Evolutionary conservation across 2,888 invertebrate species (phyloP), one percentile per base, ranked within the genome.

Genomic region (Amorpha juglandis): DNA sequence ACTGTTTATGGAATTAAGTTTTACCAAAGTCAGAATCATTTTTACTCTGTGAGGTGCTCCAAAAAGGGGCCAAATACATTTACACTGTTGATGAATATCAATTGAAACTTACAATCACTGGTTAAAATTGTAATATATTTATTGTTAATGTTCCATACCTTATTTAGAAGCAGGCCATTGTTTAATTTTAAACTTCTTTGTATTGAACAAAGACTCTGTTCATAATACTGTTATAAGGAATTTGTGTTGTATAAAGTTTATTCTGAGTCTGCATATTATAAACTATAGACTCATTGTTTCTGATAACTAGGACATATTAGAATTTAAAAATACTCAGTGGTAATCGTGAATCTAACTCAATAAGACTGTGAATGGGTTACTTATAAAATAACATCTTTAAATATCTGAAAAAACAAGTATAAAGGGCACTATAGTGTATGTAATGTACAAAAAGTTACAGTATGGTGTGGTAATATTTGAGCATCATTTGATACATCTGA

Each of bases 171-270:
- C 33, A 53, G 33, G 14, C 53, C 27, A 8, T 14, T 53, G 8
- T 53, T 33, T 35, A 27, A 27, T 14, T 52, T 21, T 14, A 21
- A 14, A 21, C 1, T 14, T 6, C n/a, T 35, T 1, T 14, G 11
- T 27, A 14, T 52, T 52, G 27, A 52, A 52, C 52, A 52, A 52
- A 9, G 21, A 1, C 14, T 35, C 14, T 8, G 14, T 53, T 35
- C n/a, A n/a, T 53, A n/a, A 35, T 8, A 33, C n/a, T 33, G 33
- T 53, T 35, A 53, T 53, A 53, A 53, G 33, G 33, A 52, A 35
- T 53, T 53, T 14, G n/a, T 53, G n/a, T 53, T 53, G 14, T 53
- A 53, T 53, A 21, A 4, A 35, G 14, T 33, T 27, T 33, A 11
- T 45, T 45, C 45, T 45, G 12, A 45, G 45, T 45, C 14, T 11